These are phyloP conservation scores for Macrostomum cliftonense DNA, from an alignment of 2,888 invertebrate genomes.

Conservation along the genomic window DNA sequence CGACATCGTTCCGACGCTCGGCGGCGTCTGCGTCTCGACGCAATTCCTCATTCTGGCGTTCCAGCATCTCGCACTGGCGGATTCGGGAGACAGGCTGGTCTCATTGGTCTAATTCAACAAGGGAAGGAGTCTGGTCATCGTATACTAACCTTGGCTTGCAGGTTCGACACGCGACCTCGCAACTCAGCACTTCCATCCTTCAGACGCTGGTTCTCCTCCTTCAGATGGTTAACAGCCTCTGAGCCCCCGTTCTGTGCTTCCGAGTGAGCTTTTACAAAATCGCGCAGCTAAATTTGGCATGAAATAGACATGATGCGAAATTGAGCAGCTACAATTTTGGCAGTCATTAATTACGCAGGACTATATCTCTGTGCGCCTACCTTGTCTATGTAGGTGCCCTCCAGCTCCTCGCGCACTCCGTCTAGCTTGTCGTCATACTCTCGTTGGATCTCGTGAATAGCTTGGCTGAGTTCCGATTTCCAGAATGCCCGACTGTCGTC, in stretches of 20 bases:
- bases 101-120: too few species aligned
- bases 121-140: too few species aligned
- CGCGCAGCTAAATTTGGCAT: not conserved
- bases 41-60: slow-evolving; percentile 28
- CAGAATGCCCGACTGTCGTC: slow-evolving; percentile 43
- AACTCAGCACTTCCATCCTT: slow-evolving; percentile 32
- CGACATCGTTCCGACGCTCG: slow-evolving; percentile 1
- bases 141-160: slow-evolving; percentile 38
- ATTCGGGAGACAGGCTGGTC: too few species aligned
- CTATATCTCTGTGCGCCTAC: too few species aligned
- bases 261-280: slow-evolving; percentile 28
- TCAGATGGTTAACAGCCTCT: slow-evolving; percentile 27
- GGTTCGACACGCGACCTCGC: slow-evolving; percentile 38
- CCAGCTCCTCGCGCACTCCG: slow-evolving; percentile 38
- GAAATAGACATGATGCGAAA: too few species aligned
- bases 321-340: too few species aligned
- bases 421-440: slow-evolving; percentile 41
- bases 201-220: slow-evolving; percentile 39
- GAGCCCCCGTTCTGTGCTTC: slow-evolving; percentile 20
- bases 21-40: not conserved
- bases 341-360: too few species aligned
- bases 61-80: slow-evolving; percentile 30
- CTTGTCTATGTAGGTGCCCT: slow-evolving; percentile 42
- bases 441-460: slow-evolving; percentile 41
- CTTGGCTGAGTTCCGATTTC: slow-evolving; percentile 41